These are phyloP conservation scores for Chymomyza caudatula DNA, from an alignment of 2,888 invertebrate species.

Conservation along the genomic window DNA sequence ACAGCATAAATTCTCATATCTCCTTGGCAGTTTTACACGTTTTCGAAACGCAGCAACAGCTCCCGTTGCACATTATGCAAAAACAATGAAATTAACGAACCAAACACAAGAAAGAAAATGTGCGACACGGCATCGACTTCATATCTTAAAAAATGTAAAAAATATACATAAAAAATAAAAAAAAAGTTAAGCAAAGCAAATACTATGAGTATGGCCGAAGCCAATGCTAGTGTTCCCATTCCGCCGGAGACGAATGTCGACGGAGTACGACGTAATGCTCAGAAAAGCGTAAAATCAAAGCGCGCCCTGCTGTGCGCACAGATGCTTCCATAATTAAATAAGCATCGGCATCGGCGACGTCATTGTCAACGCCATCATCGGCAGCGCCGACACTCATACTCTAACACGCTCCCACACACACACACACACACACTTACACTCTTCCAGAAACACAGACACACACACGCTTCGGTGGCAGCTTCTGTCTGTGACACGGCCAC, in stretches of 20 bases:
- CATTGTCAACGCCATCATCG: neutral
- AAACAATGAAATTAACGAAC: constrained; percentile 74
- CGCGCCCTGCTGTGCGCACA: constrained; percentile 64
- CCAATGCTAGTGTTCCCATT: constrained; percentile 21
- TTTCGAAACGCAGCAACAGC: neutral
- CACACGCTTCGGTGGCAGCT: neutral
- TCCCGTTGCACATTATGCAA: constrained; percentile 51
- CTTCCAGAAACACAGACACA: too few relatives aligned
- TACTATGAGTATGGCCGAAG: neutral
- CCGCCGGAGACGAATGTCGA: neutral
- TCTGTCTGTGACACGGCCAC: neutral
- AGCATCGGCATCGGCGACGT: constrained; percentile 47
- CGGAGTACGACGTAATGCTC: constrained; percentile 40
- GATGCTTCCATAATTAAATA: constrained; percentile 73
- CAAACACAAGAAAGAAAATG: constrained; percentile 60
- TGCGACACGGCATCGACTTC: constrained; percentile 28
- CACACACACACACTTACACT: neutral
- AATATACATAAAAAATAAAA: constrained; percentile 18
- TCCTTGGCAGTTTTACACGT: neutral
- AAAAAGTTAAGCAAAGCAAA: constrained; percentile 19
- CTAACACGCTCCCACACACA: neutral
- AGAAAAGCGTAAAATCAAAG: constrained; percentile 74
- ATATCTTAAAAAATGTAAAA: constrained; percentile 14
- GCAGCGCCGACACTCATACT: neutral
- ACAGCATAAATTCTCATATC: neutral